A percentile compares a stretch with the other conserved stretches of the same genome.
Conservation (phyloP, 2,797 vertebrate species). For the Anableps anableps region DNA sequence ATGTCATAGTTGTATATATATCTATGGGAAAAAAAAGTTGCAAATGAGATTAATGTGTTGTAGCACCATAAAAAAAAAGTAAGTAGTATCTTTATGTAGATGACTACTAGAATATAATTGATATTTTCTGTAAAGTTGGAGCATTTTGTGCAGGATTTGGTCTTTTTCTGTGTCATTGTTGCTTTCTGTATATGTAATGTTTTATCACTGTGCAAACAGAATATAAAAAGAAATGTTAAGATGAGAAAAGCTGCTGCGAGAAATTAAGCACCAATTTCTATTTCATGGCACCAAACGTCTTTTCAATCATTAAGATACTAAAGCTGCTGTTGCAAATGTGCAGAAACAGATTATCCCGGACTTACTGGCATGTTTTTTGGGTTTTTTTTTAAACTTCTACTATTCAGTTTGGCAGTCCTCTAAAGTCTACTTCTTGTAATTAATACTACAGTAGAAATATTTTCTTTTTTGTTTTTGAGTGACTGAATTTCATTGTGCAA, state of each 20-base stretch:
- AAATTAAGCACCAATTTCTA: slow-evolving; percentile 1
- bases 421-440: neutral
- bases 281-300: neutral
- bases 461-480: neutral
- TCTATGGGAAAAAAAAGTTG: slow-evolving; percentile 32
- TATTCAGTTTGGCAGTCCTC: neutral
- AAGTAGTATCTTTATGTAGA: slow-evolving; percentile 26
- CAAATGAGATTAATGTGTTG: slow-evolving; percentile 56
- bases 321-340: neutral
- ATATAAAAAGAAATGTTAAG: slow-evolving; percentile 27
- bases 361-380: neutral
- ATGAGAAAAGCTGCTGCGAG: neutral
- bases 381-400: neutral
- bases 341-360: neutral
- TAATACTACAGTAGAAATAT: neutral
- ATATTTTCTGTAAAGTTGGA: slow-evolving; percentile 35
- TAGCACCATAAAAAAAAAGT: slow-evolving; percentile 34
- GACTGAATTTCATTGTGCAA: neutral
- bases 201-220: slow-evolving; percentile 49
- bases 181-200: slow-evolving; percentile 36
- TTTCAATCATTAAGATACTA: neutral
- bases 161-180: slow-evolving; percentile 35
- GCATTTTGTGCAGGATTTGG: slow-evolving; percentile 43
- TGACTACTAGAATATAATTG: slow-evolving; percentile 15
- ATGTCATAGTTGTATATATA: slow-evolving; percentile 60